phyloP scores from a whole-genome alignment of 2,797 vertebrate genomes.

The Neopelma chrysocephalum region DNA sequence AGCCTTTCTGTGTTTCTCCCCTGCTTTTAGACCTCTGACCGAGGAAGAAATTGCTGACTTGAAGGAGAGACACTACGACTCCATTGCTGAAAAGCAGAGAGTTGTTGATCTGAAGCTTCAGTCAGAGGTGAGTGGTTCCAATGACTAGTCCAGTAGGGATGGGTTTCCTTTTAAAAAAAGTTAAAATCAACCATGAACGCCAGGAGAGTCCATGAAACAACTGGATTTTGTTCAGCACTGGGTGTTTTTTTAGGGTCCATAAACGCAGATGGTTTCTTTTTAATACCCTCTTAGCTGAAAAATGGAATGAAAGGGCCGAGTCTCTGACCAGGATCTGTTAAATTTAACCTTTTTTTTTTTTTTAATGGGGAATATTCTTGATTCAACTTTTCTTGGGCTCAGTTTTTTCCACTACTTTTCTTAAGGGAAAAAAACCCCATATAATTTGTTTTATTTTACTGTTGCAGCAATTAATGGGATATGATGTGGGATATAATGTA shows the following conservation, averaged over 20 bases:
- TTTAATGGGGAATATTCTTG: neutral
- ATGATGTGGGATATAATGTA: neutral
- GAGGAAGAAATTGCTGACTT: conserved; percentile 92
- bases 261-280: neutral
- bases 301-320: neutral
- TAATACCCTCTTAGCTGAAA: neutral
- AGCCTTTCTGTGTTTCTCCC: neutral
- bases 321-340: neutral
- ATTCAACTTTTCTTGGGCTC: neutral
- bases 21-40: conserved; percentile 83
- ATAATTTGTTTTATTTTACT: neutral
- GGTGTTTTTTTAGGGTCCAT: neutral
- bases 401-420: neutral
- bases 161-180: neutral
- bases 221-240: neutral
- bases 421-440: neutral
- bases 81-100: conserved; percentile 88
- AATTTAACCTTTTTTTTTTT: neutral
- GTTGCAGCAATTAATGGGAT: neutral
- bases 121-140: conserved; percentile 79
- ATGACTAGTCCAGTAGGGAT: neutral
- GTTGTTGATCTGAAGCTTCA: conserved; percentile 87
- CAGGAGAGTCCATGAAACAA: neutral
- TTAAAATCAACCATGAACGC: neutral
- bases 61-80: conserved; percentile 86